Evolutionary conservation across 2,888 invertebrate genomes (phyloP).

Genomic region (Cacoxenus indagator): DNA sequence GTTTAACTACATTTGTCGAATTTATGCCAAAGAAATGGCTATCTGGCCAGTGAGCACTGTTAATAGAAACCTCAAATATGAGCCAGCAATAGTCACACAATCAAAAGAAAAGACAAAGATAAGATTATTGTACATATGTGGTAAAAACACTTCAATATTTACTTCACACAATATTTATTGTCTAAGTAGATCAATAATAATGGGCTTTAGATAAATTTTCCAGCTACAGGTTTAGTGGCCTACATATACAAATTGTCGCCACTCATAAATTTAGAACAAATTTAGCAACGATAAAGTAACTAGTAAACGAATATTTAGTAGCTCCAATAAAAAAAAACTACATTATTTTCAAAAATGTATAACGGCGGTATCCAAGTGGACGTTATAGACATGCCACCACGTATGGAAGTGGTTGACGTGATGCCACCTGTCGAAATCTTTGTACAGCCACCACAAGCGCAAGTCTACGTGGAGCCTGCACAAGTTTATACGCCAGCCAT

Average conservation of each 20-base stretch:
- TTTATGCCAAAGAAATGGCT: no score
- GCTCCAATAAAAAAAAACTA: background rate
- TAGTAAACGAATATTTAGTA: background rate
- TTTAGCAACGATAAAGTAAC: background rate
- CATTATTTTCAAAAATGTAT: background rate
- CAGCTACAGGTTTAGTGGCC: background rate
- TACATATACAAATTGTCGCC: background rate
- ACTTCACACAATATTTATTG: background rate
- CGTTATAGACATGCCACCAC: slow-evolving; percentile 44
- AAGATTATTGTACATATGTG: background rate
- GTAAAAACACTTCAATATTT: background rate
- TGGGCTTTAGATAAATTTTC: slow-evolving; percentile 20
- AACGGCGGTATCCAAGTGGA: slow-evolving; percentile 48
- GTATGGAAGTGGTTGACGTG: slow-evolving; percentile 32
- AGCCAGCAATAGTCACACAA: no score
- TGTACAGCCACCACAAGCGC: slow-evolving; percentile 32
- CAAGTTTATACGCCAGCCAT: slow-evolving; percentile 27
- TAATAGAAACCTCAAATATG: no score
- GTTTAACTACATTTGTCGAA: no score
- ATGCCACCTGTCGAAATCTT: slow-evolving; percentile 34
- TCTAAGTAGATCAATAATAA: slow-evolving; percentile 10
- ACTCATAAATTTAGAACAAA: slow-evolving; percentile 1
- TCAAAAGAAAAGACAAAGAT: background rate
- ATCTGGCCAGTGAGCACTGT: no score
- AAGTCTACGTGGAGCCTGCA: slow-evolving; percentile 28